These are phyloP conservation scores for Cheirogaleus major DNA, from an alignment of 2,797 vertebrate genomes.

Conservation along the genomic window DNA sequence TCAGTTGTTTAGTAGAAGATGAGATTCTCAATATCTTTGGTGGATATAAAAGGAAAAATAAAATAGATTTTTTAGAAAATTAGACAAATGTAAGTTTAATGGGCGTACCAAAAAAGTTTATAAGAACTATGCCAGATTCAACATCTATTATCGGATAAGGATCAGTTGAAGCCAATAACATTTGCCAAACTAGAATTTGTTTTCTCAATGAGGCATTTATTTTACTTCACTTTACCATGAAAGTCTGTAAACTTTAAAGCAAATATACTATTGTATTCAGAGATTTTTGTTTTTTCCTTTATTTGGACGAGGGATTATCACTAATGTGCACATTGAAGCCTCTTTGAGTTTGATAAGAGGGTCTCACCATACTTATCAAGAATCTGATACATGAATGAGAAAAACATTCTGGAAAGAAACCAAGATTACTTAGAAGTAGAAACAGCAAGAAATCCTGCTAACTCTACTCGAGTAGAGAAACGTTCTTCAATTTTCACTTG, in stretches of 20 bases:
- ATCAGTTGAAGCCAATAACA: constrained; percentile 69
- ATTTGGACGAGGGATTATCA: neutral
- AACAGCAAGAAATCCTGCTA: neutral
- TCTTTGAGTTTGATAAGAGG: neutral
- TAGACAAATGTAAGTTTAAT: constrained; percentile 87
- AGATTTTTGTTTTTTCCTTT: neutral
- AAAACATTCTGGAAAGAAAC: constrained; percentile 7
- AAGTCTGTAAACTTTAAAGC: constrained; percentile 68
- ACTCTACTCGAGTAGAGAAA: neutral
- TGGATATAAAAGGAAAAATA: constrained; percentile 69
- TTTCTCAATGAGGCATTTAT: constrained; percentile 68
- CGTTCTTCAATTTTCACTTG: neutral
- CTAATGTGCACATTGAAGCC: neutral
- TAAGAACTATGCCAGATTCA: constrained; percentile 83
- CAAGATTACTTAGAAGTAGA: neutral
- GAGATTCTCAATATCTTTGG: constrained; percentile 69
- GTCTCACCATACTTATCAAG: neutral
- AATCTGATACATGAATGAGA: constrained; percentile 31
- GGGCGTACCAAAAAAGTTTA: constrained; percentile 85
- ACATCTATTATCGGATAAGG: constrained; percentile 76
- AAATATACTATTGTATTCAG: neutral
- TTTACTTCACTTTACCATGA: constrained; percentile 67
- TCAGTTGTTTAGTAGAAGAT: constrained; percentile 76
- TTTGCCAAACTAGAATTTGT: constrained; percentile 79
- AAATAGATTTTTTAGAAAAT: constrained; percentile 78